These are phyloP conservation scores for Atrina japonica DNA, from an alignment of 2,888 invertebrate genomes.

Conservation along the genomic window DNA sequence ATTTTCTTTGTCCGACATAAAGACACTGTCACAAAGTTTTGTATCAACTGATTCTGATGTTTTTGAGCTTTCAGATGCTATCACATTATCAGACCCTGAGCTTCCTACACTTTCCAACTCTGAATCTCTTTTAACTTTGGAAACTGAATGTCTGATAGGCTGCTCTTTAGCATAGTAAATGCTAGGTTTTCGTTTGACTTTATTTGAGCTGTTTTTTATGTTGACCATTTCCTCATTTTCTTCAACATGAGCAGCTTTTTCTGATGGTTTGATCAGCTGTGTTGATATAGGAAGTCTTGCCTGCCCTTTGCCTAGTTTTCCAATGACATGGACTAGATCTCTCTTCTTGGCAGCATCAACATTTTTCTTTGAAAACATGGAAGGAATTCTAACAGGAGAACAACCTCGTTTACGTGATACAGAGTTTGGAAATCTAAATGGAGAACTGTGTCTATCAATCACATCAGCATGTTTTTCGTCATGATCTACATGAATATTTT, in stretches of 20 bases:
- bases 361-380: constrained; percentile 65
- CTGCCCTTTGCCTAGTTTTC: constrained; percentile 50
- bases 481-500: constrained; percentile 21
- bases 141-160: too few species aligned
- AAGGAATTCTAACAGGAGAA: constrained; percentile 74
- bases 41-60: too few species aligned
- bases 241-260: constrained; percentile 35
- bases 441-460: constrained; percentile 57
- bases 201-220: background rate
- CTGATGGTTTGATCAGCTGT: constrained; percentile 64
- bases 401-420: constrained; percentile 59
- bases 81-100: too few species aligned
- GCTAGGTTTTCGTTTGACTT: constrained; percentile 60
- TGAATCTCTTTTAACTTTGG: constrained; percentile 1
- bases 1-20: background rate
- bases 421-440: constrained; percentile 69
- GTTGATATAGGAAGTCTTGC: constrained; percentile 69
- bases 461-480: constrained; percentile 55
- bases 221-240: constrained; percentile 11
- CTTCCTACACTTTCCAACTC: background rate
- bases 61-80: too few species aligned
- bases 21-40: constrained; percentile 25
- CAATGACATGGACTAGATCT: constrained; percentile 41
- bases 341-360: constrained; percentile 44
- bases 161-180: constrained; percentile 55